Percentiles rank a stretch among this genome's conserved stretches.
Evolutionary conservation across 2,888 invertebrate species (phyloP).

Genomic region (Strigamia transsilvanica): DNA sequence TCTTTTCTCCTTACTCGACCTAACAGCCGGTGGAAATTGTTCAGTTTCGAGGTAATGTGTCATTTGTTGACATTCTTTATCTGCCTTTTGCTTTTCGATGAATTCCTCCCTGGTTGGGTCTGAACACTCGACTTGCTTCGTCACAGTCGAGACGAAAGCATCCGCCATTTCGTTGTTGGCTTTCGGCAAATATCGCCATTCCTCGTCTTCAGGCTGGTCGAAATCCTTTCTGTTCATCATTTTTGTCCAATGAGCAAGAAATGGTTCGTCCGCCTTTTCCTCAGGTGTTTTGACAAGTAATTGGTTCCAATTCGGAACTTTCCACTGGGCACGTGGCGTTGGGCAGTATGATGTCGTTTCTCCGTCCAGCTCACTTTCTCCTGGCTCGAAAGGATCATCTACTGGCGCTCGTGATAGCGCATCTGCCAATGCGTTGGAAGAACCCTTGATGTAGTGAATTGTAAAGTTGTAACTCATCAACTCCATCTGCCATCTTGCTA

Average conservation of each 20-base stretch:
- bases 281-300: background rate
- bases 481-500: background rate
- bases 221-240: too few relatives aligned
- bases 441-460: background rate
- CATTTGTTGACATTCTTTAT: background rate
- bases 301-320: background rate
- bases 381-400: background rate
- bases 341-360: background rate
- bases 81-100: background rate
- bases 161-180: background rate
- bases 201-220: too few relatives aligned
- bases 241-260: background rate
- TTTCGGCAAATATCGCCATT: background rate
- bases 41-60: too few relatives aligned
- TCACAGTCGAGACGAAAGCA: too few relatives aligned
- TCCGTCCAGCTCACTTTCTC: background rate
- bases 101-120: background rate
- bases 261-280: background rate
- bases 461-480: background rate
- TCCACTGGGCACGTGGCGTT: background rate
- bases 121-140: background rate
- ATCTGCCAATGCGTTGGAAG: background rate
- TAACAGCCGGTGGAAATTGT: background rate
- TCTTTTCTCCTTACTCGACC: background rate
- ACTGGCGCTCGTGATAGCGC: background rate